These are phyloP conservation scores for Cirrhinus molitorella DNA, from an alignment of 2,797 vertebrate genomes.

Conservation along the genomic window DNA sequence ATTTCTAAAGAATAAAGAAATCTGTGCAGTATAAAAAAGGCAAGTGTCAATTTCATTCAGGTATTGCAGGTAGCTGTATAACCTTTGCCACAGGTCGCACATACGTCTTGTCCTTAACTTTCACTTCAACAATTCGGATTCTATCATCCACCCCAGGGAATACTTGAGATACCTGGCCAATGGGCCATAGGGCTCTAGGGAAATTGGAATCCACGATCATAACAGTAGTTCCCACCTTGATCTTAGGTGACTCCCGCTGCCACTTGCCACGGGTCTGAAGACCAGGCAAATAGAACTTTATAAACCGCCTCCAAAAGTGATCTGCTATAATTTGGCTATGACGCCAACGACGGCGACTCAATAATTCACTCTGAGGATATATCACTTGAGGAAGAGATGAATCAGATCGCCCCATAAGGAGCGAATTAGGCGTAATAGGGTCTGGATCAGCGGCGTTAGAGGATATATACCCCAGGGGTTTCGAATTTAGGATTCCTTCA, in stretches of 20 bases:
- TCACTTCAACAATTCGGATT: background rate
- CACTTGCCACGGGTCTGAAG: too few relatives aligned
- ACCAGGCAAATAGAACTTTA: too few relatives aligned
- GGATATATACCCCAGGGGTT: background rate
- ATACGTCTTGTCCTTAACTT: too few relatives aligned
- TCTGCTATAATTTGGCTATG: too few relatives aligned
- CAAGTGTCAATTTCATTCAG: too few relatives aligned
- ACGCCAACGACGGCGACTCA: too few relatives aligned
- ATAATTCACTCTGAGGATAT: too few relatives aligned
- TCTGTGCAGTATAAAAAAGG: background rate
- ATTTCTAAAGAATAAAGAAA: background rate
- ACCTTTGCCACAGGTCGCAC: background rate
- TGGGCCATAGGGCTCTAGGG: background rate
- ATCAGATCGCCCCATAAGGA: too few relatives aligned
- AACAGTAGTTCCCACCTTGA: conserved; percentile 9
- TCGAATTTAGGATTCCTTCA: background rate
- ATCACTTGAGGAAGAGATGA: too few relatives aligned
- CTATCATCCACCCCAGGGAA: background rate
- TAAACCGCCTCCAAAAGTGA: too few relatives aligned
- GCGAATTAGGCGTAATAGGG: background rate
- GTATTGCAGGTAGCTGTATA: too few relatives aligned
- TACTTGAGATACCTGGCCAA: background rate
- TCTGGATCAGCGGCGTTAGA: background rate
- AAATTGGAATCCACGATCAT: background rate
- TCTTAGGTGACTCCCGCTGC: too few relatives aligned